Percentiles rank a stretch among this genome's conserved stretches.
These are phyloP conservation scores for Cristatella mucedo DNA, from an alignment of 2,888 invertebrate species.

Conservation along the genomic window DNA sequence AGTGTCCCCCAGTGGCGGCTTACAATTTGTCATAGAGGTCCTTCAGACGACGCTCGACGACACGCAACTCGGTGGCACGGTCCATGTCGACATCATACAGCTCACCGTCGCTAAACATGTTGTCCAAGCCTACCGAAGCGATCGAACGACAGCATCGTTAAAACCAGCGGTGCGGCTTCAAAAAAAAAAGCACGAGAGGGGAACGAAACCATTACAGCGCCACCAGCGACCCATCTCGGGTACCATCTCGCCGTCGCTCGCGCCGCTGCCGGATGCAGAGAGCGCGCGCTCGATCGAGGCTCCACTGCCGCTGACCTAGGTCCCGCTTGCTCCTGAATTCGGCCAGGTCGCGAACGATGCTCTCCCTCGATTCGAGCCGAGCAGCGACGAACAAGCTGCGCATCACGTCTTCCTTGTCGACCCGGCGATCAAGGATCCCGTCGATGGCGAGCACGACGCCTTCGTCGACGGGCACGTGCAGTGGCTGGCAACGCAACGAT, in stretches of 20 bases:
- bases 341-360: conserved; percentile 58
- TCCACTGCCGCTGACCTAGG: conserved; percentile 40
- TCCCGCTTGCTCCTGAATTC: conserved; percentile 76
- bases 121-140: conserved; percentile 52
- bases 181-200: too few species aligned
- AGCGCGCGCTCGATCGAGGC: conserved; percentile 3
- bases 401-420: conserved; percentile 73
- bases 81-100: conserved; percentile 61
- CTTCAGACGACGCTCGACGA: conserved; percentile 56
- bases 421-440: conserved; percentile 62
- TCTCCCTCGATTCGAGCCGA: conserved; percentile 63
- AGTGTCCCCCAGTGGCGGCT: neutral
- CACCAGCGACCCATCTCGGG: neutral
- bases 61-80: conserved; percentile 50
- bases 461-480: conserved; percentile 64
- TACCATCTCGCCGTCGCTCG: neutral
- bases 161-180: too few species aligned
- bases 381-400: conserved; percentile 72
- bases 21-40: conserved; percentile 49
- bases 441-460: conserved; percentile 45
- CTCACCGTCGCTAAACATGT: conserved; percentile 57
- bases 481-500: conserved; percentile 47
- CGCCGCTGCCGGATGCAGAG: neutral
- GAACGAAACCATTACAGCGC: too few species aligned
- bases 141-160: too few species aligned